A percentile compares a stretch with the other conserved stretches of the same genome.
Conservation (phyloP, 2,113 vertebrate species). For the Ranitomeya imitator region DNA sequence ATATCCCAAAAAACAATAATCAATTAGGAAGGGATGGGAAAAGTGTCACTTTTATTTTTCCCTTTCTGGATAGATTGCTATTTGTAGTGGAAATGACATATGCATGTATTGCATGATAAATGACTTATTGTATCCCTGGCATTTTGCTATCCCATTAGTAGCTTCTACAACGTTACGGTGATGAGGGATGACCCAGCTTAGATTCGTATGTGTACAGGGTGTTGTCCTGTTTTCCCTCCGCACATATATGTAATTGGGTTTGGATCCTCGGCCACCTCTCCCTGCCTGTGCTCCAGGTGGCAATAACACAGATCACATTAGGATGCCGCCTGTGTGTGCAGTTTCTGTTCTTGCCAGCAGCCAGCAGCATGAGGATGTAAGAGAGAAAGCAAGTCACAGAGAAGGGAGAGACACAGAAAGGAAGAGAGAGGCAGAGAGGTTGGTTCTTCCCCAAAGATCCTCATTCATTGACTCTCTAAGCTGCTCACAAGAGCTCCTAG, state of each 20-base stretch:
- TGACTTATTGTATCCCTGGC: neutral
- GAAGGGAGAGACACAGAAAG: constrained; percentile 36
- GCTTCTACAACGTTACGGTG: neutral
- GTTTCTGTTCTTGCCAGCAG: constrained; percentile 61
- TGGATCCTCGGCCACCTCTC: neutral
- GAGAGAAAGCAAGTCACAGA: constrained; percentile 32
- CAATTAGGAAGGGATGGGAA: no score
- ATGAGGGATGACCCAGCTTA: neutral
- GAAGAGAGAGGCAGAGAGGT: constrained; percentile 37
- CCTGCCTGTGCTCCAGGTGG: constrained; percentile 40
- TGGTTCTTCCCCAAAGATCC: constrained; percentile 30
- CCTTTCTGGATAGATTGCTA: no score
- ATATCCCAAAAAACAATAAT: neutral
- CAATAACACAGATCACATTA: constrained; percentile 30
- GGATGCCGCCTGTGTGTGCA: constrained; percentile 53
- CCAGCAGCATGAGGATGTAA: constrained; percentile 61
- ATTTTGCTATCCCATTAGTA: neutral
- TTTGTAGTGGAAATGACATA: no score
- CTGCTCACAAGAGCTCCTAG: constrained; percentile 54
- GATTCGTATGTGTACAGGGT: neutral
- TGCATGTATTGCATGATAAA: neutral
- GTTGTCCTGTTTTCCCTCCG: neutral
- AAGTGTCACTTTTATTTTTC: no score
- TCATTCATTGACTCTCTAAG: constrained; percentile 36
- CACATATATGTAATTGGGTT: constrained; percentile 5